Base-by-base conservation (phyloP, 2,888 invertebrate genomes). In the Standfussiana lucernea region DNA sequence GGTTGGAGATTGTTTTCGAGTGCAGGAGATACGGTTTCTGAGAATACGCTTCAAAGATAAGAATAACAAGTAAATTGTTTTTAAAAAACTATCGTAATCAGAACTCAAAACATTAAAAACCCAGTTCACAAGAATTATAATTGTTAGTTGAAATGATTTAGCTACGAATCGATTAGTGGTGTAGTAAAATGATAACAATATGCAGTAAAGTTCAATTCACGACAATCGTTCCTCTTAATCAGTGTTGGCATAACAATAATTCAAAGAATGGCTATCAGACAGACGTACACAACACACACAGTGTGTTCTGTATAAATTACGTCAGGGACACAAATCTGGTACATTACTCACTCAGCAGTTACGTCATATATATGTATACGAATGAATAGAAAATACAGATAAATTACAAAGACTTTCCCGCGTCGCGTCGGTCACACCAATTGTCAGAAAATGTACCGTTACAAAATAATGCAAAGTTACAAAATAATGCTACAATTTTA, bases 181-280 rank as follows among this genome's bases (percentile, higher is more conserved):
- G 71, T 72, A 79, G 70, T 73, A 84, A 77, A 87, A 78, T 85
- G 76, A 88, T 87, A 84, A 80, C 72, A 77, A 66, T 70, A 82
- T 82, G 76, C 82, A 87, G 78, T 81, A 86, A 75, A 88, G 89
- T 87, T 88, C 77, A 89, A 81, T 89, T 85, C 73, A 75, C 79
- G 85, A 85, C 87, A 86, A 79, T 83, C 81, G 85, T 89, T 86
- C 71, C 56, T 87, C 84, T 77, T 88, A 86, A 91, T 89, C 88
- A 89, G 80, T 82, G 86, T 88, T 87, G 85, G 85, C 83, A 86
- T 83, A 87, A 88, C 87, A 89, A 85, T 84, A 86, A 88, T 90
- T 89, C 87, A 85, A 84, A 86, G 84, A 89, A 88, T 85, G 78
- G 80, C 84, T 88, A 83, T 85, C 87, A 82, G 74, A 28, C 86